Evolutionary conservation across 2,113 vertebrate species (phyloP).

Genomic region (Ochotona princeps): DNA sequence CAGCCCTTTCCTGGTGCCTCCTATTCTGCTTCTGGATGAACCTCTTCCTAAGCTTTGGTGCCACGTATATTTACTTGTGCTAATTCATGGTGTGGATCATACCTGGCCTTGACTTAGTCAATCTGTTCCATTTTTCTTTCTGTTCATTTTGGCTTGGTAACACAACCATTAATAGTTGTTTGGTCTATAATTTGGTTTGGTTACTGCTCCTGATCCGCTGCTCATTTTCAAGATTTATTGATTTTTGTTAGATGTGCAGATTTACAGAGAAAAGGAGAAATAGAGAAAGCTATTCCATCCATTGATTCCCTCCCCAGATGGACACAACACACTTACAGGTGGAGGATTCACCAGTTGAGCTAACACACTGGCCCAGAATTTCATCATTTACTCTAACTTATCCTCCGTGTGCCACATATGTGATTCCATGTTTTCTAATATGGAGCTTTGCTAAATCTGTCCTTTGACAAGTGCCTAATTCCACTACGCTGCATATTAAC

Average conservation of each 20-base stretch:
- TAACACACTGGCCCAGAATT: not conserved
- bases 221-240: not conserved
- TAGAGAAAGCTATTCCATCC: too few species aligned
- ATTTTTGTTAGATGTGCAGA: too few species aligned
- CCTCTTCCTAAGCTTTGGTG: not conserved
- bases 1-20: not conserved
- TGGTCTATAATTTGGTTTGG: not conserved
- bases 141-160: slow-evolving; percentile 6
- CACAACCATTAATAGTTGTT: not conserved
- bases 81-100: not conserved
- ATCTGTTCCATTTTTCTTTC: not conserved
- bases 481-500: not conserved
- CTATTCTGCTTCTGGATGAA: not conserved
- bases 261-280: too few species aligned
- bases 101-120: not conserved
- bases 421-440: slow-evolving; percentile 38
- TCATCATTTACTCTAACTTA: not conserved
- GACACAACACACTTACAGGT: too few species aligned
- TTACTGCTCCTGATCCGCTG: not conserved
- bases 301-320: too few species aligned
- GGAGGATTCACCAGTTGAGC: not conserved
- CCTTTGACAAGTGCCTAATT: slow-evolving; percentile 31
- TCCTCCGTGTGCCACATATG: not conserved
- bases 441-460: slow-evolving; percentile 24
- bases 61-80: not conserved